Conservation (phyloP, 2,888 invertebrate species). For the Cerastis leucographa region DNA sequence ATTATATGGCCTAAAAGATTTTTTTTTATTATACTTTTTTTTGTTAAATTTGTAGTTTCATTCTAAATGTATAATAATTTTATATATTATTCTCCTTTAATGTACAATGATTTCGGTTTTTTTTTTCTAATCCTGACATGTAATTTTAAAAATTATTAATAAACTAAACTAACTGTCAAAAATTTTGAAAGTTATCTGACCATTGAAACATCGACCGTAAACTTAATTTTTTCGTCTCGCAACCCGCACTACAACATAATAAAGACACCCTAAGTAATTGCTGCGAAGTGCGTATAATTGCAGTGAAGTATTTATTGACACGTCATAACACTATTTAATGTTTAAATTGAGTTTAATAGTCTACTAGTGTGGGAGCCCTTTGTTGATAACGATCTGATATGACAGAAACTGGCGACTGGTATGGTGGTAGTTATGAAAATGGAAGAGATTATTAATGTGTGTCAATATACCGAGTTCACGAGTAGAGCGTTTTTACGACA, state of each 20-base stretch:
- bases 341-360: conserved; percentile 62
- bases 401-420: neutral
- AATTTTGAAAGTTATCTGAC: neutral
- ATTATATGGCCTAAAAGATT: no score
- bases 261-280: conserved; percentile 72
- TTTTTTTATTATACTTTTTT: no score
- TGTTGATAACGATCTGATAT: conserved; percentile 47
- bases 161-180: neutral
- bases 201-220: neutral
- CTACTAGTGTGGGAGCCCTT: conserved; percentile 46
- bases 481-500: no score
- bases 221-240: conserved; percentile 5
- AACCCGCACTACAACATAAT: conserved; percentile 63
- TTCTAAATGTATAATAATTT: no score
- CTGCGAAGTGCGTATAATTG: conserved; percentile 80
- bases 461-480: neutral
- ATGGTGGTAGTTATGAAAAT: neutral
- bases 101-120: no score
- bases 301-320: conserved; percentile 82
- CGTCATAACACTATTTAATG: conserved; percentile 75
- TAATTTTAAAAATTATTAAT: no score
- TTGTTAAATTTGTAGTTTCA: no score
- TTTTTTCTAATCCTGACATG: no score
- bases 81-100: no score
- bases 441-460: neutral